A percentile compares a stretch with the other conserved stretches of the same genome.
phyloP scores from a whole-genome alignment of 1,140 invertebrate genomes.

The Campoletis sonorensis region DNA sequence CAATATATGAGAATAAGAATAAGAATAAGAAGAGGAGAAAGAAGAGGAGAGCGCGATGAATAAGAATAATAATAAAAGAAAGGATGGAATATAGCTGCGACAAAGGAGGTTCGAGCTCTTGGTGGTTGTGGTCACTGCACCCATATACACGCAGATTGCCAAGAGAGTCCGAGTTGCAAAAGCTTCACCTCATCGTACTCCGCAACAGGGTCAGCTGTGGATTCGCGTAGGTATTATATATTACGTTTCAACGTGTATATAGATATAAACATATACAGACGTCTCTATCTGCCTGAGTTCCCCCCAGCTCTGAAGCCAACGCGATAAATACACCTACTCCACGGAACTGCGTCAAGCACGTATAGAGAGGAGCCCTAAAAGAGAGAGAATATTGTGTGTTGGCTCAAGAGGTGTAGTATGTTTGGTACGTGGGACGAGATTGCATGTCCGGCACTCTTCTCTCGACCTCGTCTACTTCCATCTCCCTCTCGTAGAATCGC shows the following conservation, averaged over 20 bases:
- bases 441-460: slow-evolving; percentile 33
- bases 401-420: slow-evolving; percentile 9
- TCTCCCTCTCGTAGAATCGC: neutral
- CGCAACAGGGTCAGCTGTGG: slow-evolving; percentile 26
- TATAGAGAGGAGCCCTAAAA: neutral
- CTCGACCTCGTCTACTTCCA: neutral
- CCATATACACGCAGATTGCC: slow-evolving; percentile 23
- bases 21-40: neutral
- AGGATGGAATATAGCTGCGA: neutral
- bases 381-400: slow-evolving; percentile 42
- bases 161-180: slow-evolving; percentile 16
- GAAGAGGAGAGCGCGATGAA: slow-evolving; percentile 27
- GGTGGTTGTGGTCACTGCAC: slow-evolving; percentile 35
- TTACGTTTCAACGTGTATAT: neutral
- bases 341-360: slow-evolving; percentile 6
- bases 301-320: slow-evolving; percentile 1
- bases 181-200: slow-evolving; percentile 6
- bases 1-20: slow-evolving; percentile 18
- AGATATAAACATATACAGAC: neutral
- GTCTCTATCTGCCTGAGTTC: slow-evolving; percentile 23
- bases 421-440: slow-evolving; percentile 46
- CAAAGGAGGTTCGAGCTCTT: slow-evolving; percentile 9
- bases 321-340: slow-evolving; percentile 42
- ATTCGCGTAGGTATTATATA: slow-evolving; percentile 20
- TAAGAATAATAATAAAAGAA: slow-evolving; percentile 31